Evolutionary conservation across 2,113 vertebrate species (phyloP), one percentile per base, ranked within the genome.

Genomic region (Australoheros scitulus): DNA sequence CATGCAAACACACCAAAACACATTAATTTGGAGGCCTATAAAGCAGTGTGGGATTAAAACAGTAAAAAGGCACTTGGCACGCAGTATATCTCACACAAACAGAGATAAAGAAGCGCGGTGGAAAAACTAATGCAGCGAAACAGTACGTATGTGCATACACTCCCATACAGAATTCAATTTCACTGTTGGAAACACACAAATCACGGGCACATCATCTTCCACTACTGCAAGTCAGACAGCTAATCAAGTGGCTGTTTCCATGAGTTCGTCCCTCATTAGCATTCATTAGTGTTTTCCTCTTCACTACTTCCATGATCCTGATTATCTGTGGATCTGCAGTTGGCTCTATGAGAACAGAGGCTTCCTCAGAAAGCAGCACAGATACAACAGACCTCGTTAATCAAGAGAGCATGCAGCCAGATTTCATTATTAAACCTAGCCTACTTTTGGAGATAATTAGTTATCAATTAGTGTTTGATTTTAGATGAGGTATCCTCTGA

Each of bases 231-330:
- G 81, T 87, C 84, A 91, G 88, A 84, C 77, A 90, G 76, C 87
- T 91, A 93, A 94, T 93, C 92, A 94, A 89, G 88, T 84, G 84
- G 76, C 76, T 91, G 87, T 84, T 93, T 90, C 87, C 84, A 75
- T 70, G 76, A 86, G 72, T 61, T 91, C 77, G 74, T 87, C 82
- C 61, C 88, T 92, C 83, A 86, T 93, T 92, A 93, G 55, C 80
- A 22, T 70, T 91, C 81, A 88, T 93, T 90, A 92, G 77, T 11
- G 26, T 88, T 83, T 89, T 76, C 76, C 74, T 85, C 80, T 88
- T 81, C 76, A 84, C 84, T 77, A 64, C 91, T 86, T 91, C 83
- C 85, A 85, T 64, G 61, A 85, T 86, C 68, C 76, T 79, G 84
- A 89, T 92, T 88, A 86, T 91, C 60, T 75, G 65, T 29, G 57